Base-by-base conservation (phyloP, 2,888 invertebrate species). In the Xestia rhomboidea region DNA sequence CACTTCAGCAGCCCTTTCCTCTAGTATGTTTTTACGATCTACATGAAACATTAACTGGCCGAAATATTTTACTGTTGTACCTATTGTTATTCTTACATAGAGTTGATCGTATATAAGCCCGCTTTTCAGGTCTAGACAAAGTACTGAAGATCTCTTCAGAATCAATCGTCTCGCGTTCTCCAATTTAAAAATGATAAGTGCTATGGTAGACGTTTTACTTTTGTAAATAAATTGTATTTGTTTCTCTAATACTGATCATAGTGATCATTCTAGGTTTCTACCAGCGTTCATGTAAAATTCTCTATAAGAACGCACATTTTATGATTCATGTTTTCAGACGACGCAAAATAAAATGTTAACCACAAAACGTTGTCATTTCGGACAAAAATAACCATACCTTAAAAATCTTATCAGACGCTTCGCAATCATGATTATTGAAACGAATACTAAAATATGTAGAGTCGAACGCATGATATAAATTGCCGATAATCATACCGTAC, bases 401-500 rank as follows among this genome's bases (percentile, higher is more conserved):
- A 41, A 68, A 68, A 78, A 75, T 63, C 63, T 46, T 62, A 69
- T 67, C 62, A 69, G 63, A 66, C 75, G 46, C 49, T 68, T n/a
- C 15, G 57, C 77, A 80, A 75, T 72, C 81, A 60, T 66, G 62
- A 76, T 78, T 81, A 75, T 78, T 30, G 63, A 77, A 82, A 73
- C 67, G 73, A 75, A 75, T 72, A 66, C 49, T 71, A 82, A 84
- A 82, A 76, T 87, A 84, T 82, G 77, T 80, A 78, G 89, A 85
- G 83, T 86, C 75, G 83, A 85, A 86, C 79, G 82, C 83, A 86
- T 81, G 90, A 86, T 93, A 93, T 92, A 91, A 91, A 82, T 85
- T 89, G 89, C 90, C 92, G 91, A 92, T 92, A 91, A 92, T 92
- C 91, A 92, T 92, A 93, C 92, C 91, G 91, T 91, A 91, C 91